These are phyloP conservation scores for Cebus imitator DNA, from an alignment of 2,113 vertebrate species.

Conservation along the genomic window DNA sequence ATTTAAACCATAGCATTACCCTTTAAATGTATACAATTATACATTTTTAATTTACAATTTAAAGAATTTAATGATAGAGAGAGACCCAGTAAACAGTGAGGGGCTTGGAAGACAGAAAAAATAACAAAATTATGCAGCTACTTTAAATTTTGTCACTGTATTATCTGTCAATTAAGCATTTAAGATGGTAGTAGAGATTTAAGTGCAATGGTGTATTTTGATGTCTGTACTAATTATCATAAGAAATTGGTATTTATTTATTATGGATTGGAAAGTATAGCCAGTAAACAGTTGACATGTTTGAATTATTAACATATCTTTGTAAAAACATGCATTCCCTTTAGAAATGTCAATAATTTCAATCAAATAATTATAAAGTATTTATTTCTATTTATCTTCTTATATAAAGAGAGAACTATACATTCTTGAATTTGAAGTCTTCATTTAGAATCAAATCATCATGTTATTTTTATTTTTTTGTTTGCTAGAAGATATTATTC, in stretches of 20 bases:
- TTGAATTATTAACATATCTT: not conserved
- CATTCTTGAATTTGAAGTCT: not conserved
- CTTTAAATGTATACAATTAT: not conserved
- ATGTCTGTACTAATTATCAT: not conserved
- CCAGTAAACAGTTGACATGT: not conserved
- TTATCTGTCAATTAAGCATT: not conserved
- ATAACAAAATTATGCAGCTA: not conserved
- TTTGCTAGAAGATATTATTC: slow-evolving; percentile 1
- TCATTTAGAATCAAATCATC: slow-evolving; percentile 18
- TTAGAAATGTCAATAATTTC: not conserved
- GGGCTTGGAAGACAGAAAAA: slow-evolving; percentile 75
- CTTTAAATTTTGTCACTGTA: slow-evolving; percentile 48
- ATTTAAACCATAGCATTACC: not conserved
- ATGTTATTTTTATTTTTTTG: not conserved
- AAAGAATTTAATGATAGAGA: slow-evolving; percentile 84
- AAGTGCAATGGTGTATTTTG: not conserved
- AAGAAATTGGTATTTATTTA: not conserved
- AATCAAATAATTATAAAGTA: not conserved
- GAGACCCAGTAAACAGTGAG: slow-evolving; percentile 74
- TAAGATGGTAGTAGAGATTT: not conserved
- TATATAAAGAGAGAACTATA: not conserved
- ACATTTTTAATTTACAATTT: not conserved
- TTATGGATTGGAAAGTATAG: not conserved
- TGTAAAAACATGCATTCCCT: not conserved
- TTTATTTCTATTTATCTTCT: not conserved